Conservation (phyloP, 2,797 vertebrate species). For the Loriculus beryllinus region DNA sequence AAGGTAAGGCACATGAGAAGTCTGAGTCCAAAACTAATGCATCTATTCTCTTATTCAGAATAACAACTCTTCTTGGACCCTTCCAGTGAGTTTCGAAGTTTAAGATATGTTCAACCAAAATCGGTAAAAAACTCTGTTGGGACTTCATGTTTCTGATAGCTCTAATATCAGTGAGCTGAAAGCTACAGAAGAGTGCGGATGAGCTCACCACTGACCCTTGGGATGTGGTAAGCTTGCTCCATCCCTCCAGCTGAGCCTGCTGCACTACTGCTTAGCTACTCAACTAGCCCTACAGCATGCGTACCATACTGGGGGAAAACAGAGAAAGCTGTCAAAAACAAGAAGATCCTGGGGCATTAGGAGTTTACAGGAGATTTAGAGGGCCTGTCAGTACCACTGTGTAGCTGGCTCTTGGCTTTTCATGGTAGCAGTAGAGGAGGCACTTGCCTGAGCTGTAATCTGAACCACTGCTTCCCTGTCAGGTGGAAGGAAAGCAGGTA, state of each 20-base stretch:
- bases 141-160: neutral
- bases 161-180: neutral
- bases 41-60: neutral
- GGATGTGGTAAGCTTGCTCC: neutral
- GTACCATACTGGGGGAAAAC: neutral
- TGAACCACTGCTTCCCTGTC: neutral
- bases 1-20: neutral
- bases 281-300: neutral
- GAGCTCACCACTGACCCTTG: neutral
- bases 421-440: neutral
- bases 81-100: neutral
- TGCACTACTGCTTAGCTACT: neutral
- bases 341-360: neutral
- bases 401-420: neutral
- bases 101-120: neutral
- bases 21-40: neutral
- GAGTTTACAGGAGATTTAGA: neutral
- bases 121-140: rapidly evolving
- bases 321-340: neutral
- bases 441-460: neutral
- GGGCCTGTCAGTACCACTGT: neutral
- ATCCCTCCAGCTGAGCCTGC: neutral
- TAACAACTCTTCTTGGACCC: neutral
- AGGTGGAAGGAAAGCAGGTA: neutral
- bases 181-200: neutral